phyloP scores from a whole-genome alignment of 2,113 vertebrate species.

The Hiodon tergisus region DNA sequence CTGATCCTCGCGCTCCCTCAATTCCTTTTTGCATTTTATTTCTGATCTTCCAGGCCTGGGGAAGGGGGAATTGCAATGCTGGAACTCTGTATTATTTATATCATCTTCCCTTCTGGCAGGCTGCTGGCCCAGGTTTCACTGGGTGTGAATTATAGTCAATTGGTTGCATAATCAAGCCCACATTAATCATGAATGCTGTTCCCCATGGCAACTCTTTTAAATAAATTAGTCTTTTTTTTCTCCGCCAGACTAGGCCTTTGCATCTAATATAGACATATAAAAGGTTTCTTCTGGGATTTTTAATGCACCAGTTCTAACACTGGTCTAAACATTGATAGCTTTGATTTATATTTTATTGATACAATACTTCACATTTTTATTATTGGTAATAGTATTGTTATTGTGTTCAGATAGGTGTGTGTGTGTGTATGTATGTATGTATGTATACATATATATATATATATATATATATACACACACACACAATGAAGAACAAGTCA shows the following conservation, averaged over 20 bases:
- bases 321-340: conserved; percentile 14
- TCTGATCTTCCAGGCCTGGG: conserved; percentile 7
- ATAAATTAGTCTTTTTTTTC: conserved; percentile 53
- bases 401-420: not conserved
- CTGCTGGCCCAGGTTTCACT: conserved; percentile 47
- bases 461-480: not conserved
- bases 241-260: conserved; percentile 21
- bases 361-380: not conserved
- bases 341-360: conserved; percentile 11
- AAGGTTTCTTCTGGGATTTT: conserved; percentile 27
- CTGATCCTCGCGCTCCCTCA: conserved; percentile 12
- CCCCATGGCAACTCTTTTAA: conserved; percentile 60
- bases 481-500: no score
- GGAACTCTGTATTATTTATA: conserved; percentile 32
- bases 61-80: conserved; percentile 17
- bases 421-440: not conserved
- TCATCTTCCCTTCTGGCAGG: conserved; percentile 29
- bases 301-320: conserved; percentile 22
- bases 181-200: conserved; percentile 58
- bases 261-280: conserved; percentile 39
- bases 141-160: conserved; percentile 62
- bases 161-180: conserved; percentile 63
- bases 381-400: not conserved
- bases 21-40: conserved; percentile 18
- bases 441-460: not conserved